These are phyloP conservation scores for Rachycentron canadum DNA, from an alignment of 2,797 vertebrate genomes.

Conservation along the genomic window DNA sequence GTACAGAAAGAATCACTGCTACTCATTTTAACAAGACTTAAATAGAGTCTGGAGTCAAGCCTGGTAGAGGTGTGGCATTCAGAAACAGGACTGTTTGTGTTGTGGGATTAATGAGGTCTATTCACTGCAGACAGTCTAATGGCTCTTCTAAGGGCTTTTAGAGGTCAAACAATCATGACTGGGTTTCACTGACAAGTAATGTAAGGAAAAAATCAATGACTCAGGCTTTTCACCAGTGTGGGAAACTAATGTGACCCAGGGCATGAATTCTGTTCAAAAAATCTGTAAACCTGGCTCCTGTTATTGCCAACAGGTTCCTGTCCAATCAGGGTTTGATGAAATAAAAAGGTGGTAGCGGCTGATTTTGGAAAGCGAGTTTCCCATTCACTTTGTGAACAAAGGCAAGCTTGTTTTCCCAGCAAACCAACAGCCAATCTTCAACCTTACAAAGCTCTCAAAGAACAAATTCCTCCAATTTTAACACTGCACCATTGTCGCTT, in stretches of 20 bases:
- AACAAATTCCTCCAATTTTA: slow-evolving; percentile 35
- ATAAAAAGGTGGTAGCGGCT: not conserved
- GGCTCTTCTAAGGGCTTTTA: slow-evolving; percentile 26
- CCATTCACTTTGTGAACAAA: slow-evolving; percentile 24
- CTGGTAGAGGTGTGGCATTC: not conserved
- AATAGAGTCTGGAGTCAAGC: not conserved
- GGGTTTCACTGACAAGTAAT: slow-evolving; percentile 49
- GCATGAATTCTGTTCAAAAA: not conserved
- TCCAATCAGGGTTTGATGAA: not conserved
- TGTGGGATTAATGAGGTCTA: not conserved
- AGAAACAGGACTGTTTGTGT: slow-evolving; percentile 4
- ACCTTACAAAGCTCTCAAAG: slow-evolving; percentile 29
- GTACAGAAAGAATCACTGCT: not conserved
- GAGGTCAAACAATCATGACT: slow-evolving; percentile 50
- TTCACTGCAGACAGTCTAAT: slow-evolving; percentile 1
- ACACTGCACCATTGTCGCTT: slow-evolving; percentile 51
- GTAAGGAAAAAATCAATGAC: slow-evolving; percentile 59
- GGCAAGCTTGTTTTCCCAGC: slow-evolving; percentile 26
- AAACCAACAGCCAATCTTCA: not conserved
- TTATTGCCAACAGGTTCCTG: slow-evolving; percentile 14
- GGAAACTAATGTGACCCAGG: slow-evolving; percentile 8
- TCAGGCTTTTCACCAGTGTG: slow-evolving; percentile 3
- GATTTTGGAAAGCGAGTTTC: slow-evolving; percentile 13
- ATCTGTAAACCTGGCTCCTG: slow-evolving; percentile 8
- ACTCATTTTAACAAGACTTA: not conserved